These are phyloP conservation scores for Drosophila quinaria DNA, from an alignment of 2,888 invertebrate species.

Conservation along the genomic window DNA sequence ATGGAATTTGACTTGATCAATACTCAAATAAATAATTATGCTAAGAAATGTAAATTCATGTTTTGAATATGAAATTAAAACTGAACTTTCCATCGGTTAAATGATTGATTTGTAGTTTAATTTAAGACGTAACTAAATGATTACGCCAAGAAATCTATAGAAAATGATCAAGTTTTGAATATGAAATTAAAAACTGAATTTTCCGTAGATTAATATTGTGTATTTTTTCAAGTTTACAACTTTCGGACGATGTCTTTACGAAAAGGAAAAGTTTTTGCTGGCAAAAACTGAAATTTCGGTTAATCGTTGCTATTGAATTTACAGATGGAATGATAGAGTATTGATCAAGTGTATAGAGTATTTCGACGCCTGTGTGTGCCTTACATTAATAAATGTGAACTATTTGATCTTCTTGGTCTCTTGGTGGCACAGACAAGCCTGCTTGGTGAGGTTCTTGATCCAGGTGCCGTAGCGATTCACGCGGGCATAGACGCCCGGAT, in stretches of 20 bases:
- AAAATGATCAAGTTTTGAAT: conserved; percentile 39
- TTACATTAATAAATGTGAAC: conserved; percentile 13
- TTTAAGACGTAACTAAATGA: not conserved
- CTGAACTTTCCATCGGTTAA: conserved; percentile 26
- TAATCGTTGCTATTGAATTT: conserved; percentile 4
- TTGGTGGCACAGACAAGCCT: conserved; percentile 89
- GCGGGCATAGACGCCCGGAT: conserved; percentile 91
- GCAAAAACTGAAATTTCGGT: conserved; percentile 51
- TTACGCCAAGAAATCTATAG: not conserved
- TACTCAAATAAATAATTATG: not conserved
- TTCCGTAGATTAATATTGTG: conserved; percentile 11
- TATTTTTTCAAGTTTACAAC: not conserved
- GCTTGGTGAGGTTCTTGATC: conserved; percentile 89
- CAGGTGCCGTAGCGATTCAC: conserved; percentile 91
- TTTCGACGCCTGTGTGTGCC: conserved; percentile 22
- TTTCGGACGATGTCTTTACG: conserved; percentile 20
- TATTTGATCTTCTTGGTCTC: conserved; percentile 84
- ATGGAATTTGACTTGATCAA: not conserved
- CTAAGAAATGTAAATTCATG: conserved; percentile 30
- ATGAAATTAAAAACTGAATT: conserved; percentile 32
- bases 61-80: conserved; percentile 32
- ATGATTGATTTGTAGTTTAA: not conserved
- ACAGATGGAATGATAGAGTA: not conserved
- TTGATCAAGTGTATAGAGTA: conserved; percentile 5
- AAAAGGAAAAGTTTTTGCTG: conserved; percentile 50